phyloP scores from a whole-genome alignment of 2,113 vertebrate genomes.

The Todiramphus saurophagus region DNA sequence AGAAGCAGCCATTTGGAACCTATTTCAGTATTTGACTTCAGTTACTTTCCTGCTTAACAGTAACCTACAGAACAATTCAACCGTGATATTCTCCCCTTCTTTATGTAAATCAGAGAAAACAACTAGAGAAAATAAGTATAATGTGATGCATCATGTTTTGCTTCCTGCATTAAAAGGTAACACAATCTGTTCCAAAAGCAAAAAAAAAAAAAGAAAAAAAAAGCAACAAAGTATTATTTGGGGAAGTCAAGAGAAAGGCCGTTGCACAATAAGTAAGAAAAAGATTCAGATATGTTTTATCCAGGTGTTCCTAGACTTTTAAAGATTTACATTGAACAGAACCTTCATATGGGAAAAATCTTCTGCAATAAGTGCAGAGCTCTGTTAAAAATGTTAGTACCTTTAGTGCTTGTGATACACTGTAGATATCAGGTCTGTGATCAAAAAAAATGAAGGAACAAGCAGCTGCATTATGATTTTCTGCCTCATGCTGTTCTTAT shows the following conservation, averaged over 20 bases:
- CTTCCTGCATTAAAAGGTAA: background rate
- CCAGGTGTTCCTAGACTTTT: background rate
- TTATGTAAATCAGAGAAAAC: slow-evolving; percentile 54
- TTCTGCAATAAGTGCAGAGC: background rate
- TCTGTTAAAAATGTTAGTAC: background rate
- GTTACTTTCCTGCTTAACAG: slow-evolving; percentile 54
- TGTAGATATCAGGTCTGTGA: background rate
- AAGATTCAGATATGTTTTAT: background rate
- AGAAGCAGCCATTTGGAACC: slow-evolving; percentile 56
- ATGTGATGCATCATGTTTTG: background rate
- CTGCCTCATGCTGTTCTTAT: background rate
- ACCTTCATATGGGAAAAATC: background rate
- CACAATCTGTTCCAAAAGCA: background rate
- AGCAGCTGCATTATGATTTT: background rate
- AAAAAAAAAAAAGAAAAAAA: background rate
- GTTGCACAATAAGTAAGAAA: background rate
- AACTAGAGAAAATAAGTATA: background rate
- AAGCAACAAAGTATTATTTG: background rate
- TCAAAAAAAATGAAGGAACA: background rate
- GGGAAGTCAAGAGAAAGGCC: background rate
- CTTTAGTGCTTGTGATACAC: background rate
- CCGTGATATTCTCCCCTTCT: background rate
- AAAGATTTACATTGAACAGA: background rate
- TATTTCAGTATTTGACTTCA: slow-evolving; percentile 58
- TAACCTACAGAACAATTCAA: slow-evolving; percentile 24